Conservation (phyloP, 2,113 vertebrate genomes). For the Aspidoscelis tigris region DNA sequence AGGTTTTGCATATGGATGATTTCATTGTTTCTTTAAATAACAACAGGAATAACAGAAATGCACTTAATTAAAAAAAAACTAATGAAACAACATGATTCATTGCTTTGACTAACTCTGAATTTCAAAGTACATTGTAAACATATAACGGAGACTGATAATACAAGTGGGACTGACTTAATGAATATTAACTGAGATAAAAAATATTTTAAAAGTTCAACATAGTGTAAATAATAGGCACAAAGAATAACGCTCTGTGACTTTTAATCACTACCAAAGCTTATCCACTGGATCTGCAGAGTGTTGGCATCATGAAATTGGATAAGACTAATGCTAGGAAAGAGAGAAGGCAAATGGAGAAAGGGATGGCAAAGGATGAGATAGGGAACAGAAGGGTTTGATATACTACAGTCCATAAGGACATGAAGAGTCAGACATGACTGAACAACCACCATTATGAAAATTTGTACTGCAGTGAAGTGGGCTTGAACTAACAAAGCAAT, state of each 20-base stretch:
- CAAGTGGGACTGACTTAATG: constrained; percentile 40
- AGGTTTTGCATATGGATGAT: neutral
- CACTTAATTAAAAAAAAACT: constrained; percentile 31
- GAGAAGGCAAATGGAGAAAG: no score
- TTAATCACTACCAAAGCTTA: constrained; percentile 40
- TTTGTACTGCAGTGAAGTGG: neutral
- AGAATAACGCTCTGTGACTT: constrained; percentile 51
- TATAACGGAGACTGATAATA: constrained; percentile 34
- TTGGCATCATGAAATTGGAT: neutral
- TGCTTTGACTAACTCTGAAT: constrained; percentile 40
- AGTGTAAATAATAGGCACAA: constrained; percentile 39
- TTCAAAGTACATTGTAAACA: constrained; percentile 48
- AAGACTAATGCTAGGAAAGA: no score
- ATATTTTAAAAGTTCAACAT: constrained; percentile 15
- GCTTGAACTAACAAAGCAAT: neutral
- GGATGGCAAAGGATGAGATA: no score
- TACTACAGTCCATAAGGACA: no score
- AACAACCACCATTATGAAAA: neutral
- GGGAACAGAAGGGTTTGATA: no score
- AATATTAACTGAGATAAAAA: constrained; percentile 21
- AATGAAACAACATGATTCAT: constrained; percentile 46
- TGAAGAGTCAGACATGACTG: no score
- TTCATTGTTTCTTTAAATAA: constrained; percentile 6
- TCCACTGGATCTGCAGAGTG: neutral
- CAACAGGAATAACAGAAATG: constrained; percentile 28